Base-by-base conservation (phyloP, 2,888 invertebrate species). In the Hesperia comma region DNA sequence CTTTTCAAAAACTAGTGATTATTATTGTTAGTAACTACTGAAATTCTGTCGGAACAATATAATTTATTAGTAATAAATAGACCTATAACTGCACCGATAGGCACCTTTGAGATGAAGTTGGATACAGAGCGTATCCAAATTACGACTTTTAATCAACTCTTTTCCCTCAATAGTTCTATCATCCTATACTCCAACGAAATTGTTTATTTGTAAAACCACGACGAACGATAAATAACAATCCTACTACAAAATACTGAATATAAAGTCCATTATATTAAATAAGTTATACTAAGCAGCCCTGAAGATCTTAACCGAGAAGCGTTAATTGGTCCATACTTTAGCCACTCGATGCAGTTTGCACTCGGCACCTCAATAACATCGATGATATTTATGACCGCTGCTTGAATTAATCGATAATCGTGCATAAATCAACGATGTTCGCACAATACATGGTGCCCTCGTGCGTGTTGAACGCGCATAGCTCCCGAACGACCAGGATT, bases 331-430 rank as follows among this genome's bases (percentile, higher is more conserved):
- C 67, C 67, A 67, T 67, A 67, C 66, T 60, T 66, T 66, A 61
- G 61, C 61, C 10, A 61, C 60, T 60, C 46, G 49, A 63, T 33
- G 61, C 67, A 46, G 17, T 49, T 63, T 46, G 53, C 80, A 79
- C 77, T 76, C 79, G 75, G 76, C 78, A 83, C 83, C 81, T 89
- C 85, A 87, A 86, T 89, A 90, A 89, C 88, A 82, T 84, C 85
- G 87, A 86, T 87, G 86, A 88, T 90, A 92, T 83, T 89, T 90
- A 90, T 90, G 88, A 87, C 78, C 85, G 91, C 92, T 90, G 92
- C 92, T 92, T 92, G 92, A 91, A 92, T 92, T 92, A 92, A 92
- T 92, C 92, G 92, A 87, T 92, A 92, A 92, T 92, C 91, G 92
- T 89, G 86, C 85, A 91, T 92, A 92, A 92, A 92, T 92, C 92